A percentile compares a stretch with the other conserved stretches of the same genome.
These are phyloP conservation scores for Atractosteus spatula DNA, from an alignment of 2,113 vertebrate genomes.

Conservation along the genomic window DNA sequence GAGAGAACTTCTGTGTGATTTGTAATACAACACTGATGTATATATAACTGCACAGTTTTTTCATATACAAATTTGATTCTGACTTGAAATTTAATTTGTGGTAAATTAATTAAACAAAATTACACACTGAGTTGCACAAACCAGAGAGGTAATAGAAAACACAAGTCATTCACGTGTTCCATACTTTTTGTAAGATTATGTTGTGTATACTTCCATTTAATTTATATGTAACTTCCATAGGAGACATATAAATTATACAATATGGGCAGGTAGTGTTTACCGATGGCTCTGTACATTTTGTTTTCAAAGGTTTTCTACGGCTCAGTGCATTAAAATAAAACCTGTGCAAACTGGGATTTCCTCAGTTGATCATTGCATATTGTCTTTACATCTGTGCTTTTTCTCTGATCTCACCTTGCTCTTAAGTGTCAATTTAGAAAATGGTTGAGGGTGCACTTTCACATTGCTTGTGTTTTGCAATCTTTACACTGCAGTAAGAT, in stretches of 20 bases:
- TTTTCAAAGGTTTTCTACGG: conserved; percentile 54
- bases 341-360: conserved; percentile 36
- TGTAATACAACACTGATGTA: conserved; percentile 28
- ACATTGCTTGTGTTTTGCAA: conserved; percentile 4
- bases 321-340: conserved; percentile 63
- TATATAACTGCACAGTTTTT: conserved; percentile 33
- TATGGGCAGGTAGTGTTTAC: conserved; percentile 26
- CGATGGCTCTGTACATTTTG: conserved; percentile 43
- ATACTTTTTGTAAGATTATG: conserved; percentile 25
- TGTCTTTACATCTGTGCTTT: conserved; percentile 45
- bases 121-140: conserved; percentile 25
- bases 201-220: conserved; percentile 29
- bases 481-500: conserved; percentile 38
- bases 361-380: conserved; percentile 53
- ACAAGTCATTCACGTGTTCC: conserved; percentile 25
- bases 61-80: background rate
- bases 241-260: conserved; percentile 46
- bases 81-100: background rate
- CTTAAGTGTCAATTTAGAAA: conserved; percentile 24
- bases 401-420: conserved; percentile 19
- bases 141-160: conserved; percentile 34
- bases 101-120: conserved; percentile 46
- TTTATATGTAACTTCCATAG: conserved; percentile 32
- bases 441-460: conserved; percentile 29
- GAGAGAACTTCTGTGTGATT: conserved; percentile 29